A percentile compares a stretch with the other conserved stretches of the same genome.
These are phyloP conservation scores for Tichodroma muraria DNA, from an alignment of 2,113 vertebrate genomes.

Conservation along the genomic window DNA sequence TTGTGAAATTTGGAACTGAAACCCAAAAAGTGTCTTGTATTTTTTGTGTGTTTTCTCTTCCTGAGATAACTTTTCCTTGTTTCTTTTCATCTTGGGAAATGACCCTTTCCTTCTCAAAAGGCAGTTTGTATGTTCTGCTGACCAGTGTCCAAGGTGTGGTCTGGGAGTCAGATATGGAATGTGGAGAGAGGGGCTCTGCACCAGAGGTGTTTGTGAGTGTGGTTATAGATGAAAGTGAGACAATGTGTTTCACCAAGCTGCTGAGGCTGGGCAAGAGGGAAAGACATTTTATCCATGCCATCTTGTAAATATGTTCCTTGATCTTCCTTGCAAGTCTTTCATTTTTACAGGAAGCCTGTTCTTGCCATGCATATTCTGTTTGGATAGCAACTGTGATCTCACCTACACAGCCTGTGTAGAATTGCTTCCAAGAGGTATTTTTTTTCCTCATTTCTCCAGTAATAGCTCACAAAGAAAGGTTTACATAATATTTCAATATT, in stretches of 20 bases:
- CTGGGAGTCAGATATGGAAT: background rate
- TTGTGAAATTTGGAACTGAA: background rate
- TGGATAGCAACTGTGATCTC: conserved; percentile 46
- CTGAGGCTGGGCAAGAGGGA: conserved; percentile 7
- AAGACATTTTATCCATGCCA: background rate
- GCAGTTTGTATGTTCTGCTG: background rate
- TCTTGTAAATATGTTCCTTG: conserved; percentile 36
- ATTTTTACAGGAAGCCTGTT: conserved; percentile 25
- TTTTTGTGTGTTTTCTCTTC: background rate
- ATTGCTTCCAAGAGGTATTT: background rate
- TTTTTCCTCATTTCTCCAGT: background rate
- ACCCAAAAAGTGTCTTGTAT: background rate
- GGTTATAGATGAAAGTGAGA: background rate
- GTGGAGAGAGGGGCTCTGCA: background rate
- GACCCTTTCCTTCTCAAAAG: background rate
- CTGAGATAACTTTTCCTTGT: background rate
- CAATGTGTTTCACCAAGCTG: background rate
- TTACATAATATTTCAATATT: conserved; percentile 44
- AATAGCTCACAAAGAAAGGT: conserved; percentile 12
- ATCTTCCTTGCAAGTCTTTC: background rate
- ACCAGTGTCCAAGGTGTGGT: background rate
- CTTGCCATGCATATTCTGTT: conserved; percentile 19
- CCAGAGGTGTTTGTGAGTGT: background rate
- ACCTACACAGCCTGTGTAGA: background rate
- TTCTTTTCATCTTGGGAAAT: background rate